Evolutionary conservation across 2,888 invertebrate species (phyloP).

Genomic region (Netelia fuscicornis): DNA sequence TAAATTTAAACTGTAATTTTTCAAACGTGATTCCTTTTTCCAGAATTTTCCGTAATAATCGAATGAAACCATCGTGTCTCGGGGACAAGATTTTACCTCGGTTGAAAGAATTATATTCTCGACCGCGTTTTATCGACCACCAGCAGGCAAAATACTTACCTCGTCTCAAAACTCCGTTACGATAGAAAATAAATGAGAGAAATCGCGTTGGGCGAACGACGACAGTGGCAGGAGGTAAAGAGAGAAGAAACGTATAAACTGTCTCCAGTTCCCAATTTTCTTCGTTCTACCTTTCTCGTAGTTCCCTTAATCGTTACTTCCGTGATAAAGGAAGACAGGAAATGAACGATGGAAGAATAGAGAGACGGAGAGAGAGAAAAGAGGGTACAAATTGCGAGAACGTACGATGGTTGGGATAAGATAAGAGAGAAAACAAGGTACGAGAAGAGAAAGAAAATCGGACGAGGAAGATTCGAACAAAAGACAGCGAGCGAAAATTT

Average conservation of each 20-base stretch:
- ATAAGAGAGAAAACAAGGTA: background rate
- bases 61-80: conserved; percentile 1
- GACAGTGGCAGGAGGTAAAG: conserved; percentile 30
- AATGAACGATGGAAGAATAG: conserved; percentile 39
- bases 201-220: conserved; percentile 28
- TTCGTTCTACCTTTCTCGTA: conserved; percentile 54
- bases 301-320: conserved; percentile 65
- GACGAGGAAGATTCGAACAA: conserved; percentile 13
- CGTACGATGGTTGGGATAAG: conserved; percentile 29
- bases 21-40: background rate
- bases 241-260: conserved; percentile 47
- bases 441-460: conserved; percentile 18
- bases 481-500: conserved; percentile 10
- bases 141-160: conserved; percentile 45
- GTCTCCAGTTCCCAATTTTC: conserved; percentile 66
- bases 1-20: background rate
- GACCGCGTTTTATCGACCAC: conserved; percentile 67
- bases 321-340: conserved; percentile 52
- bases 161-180: conserved; percentile 8
- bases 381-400: conserved; percentile 11
- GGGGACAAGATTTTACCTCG: background rate
- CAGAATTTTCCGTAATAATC: conserved; percentile 21
- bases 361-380: background rate
- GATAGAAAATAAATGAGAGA: conserved; percentile 44
- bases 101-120: conserved; percentile 20